Conservation (phyloP, 1,140 invertebrate genomes). For the Aphaenogaster floridana region DNA sequence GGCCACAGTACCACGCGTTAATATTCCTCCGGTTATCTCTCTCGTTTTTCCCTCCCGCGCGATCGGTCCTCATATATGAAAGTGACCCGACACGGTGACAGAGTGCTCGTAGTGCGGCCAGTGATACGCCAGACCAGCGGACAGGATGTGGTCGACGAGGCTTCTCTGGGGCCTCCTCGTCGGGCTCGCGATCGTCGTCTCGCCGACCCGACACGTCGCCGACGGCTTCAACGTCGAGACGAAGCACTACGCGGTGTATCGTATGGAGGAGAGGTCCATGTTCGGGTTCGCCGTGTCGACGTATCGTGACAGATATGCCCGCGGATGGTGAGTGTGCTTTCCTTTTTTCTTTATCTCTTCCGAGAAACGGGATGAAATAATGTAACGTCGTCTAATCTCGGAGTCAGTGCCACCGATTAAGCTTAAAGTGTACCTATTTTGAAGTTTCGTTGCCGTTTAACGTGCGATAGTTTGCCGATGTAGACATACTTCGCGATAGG, state of each 20-base stretch:
- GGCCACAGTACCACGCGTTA: no score
- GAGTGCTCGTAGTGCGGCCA: constrained; percentile 45
- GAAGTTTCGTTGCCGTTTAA: background rate
- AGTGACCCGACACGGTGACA: constrained; percentile 55
- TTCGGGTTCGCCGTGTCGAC: constrained; percentile 82
- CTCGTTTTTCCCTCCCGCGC: no score
- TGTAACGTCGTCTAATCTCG: background rate
- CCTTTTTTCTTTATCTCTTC: constrained; percentile 6
- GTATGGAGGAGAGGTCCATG: constrained; percentile 76
- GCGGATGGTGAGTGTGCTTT: constrained; percentile 78
- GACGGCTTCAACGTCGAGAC: constrained; percentile 81
- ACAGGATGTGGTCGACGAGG: constrained; percentile 60
- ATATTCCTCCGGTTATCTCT: no score
- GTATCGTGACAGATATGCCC: constrained; percentile 76
- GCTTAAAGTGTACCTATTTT: background rate
- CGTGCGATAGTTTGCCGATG: background rate
- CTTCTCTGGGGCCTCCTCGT: constrained; percentile 49
- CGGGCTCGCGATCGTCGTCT: constrained; percentile 50
- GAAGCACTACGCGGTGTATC: constrained; percentile 80
- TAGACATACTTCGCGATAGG: background rate
- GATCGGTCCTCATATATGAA: constrained; percentile 15
- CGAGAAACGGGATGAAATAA: constrained; percentile 10
- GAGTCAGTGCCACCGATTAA: background rate
- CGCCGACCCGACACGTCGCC: constrained; percentile 33
- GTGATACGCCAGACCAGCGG: constrained; percentile 4